Conservation (phyloP, 2,888 invertebrate genomes). For the Escarpia spicata region DNA sequence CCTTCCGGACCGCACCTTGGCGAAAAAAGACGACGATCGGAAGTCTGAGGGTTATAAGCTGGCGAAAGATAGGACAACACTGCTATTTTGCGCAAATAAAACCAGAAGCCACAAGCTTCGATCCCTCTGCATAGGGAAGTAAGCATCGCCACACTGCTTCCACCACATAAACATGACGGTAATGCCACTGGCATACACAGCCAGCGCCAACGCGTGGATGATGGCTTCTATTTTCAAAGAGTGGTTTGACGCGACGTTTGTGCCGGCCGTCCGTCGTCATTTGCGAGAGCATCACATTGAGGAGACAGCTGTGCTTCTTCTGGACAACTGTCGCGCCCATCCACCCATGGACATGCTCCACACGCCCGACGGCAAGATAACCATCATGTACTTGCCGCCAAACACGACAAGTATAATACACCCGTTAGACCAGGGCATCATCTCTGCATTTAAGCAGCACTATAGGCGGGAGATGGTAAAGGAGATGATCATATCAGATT, state of each 20-base stretch:
- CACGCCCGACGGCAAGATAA: background rate
- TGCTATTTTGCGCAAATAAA: slow-evolving; percentile 32
- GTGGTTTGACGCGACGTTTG: background rate
- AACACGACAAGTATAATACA: background rate
- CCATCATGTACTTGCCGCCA: background rate
- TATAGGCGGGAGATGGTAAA: background rate
- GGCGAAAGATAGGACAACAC: slow-evolving; percentile 31
- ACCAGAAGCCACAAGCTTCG: slow-evolving; percentile 34
- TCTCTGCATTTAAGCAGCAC: background rate
- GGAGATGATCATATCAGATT: too few relatives aligned
- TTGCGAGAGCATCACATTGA: background rate
- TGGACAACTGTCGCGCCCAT: background rate
- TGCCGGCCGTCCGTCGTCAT: background rate
- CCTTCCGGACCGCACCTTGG: background rate
- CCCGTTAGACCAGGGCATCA: background rate
- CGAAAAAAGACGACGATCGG: background rate
- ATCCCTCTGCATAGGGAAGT: slow-evolving; percentile 35
- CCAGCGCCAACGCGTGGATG: too few relatives aligned
- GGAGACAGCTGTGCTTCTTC: background rate
- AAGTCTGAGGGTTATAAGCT: slow-evolving; percentile 33
- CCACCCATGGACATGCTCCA: too few relatives aligned
- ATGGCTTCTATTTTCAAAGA: too few relatives aligned
- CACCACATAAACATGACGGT: background rate
- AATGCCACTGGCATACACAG: too few relatives aligned
- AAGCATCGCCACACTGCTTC: background rate